Evolutionary conservation across 2,888 invertebrate species (phyloP), one percentile per base, ranked within the genome.

Genomic region (Drosophila mayaguana): DNA sequence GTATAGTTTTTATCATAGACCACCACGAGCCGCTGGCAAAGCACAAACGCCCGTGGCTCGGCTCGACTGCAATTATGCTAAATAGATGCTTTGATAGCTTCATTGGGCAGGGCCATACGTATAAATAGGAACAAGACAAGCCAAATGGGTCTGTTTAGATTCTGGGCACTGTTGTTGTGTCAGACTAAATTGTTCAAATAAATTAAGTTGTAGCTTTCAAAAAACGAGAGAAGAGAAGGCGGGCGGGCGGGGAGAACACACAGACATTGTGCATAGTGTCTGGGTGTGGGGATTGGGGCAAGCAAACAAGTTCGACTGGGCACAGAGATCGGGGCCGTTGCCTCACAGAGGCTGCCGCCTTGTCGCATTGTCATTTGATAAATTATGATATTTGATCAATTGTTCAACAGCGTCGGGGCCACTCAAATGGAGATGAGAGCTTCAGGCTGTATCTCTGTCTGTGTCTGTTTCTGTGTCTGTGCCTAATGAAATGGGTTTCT

Each of bases 341-440:
- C 75, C 81, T 80, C 81, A 78, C 80, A 80, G 83, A 83, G 80
- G 83, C 85, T 74, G 84, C 85, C 77, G 84, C 74, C 81, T 54
- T 54, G 81, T 77, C 76, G 82, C 80, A 83, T 89, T 87, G 88
- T 86, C 89, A 86, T 88, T 90, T 89, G 90, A 89, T 89, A 90
- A 89, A 89, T 89, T 90, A 88, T 86, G 88, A 84, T 89, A 90
- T 89, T 89, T 90, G 89, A 90, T 89, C 90, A 90, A 89, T 90
- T 90, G 90, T 89, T 90, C 80, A 86, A 70, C 75, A 62, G 75
- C 40, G 28, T 65, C 78, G 66, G 50, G 62, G 63, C 56, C 20
- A 72, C 72, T 69, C 61, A 54, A 63, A 71, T 80, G 83, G 54
- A 70, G 55, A 34, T 43, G 56, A 36, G 20, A 34, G 55, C 32